These are phyloP conservation scores for Echeneis naucrates DNA, from an alignment of 2,797 vertebrate species.

Conservation along the genomic window DNA sequence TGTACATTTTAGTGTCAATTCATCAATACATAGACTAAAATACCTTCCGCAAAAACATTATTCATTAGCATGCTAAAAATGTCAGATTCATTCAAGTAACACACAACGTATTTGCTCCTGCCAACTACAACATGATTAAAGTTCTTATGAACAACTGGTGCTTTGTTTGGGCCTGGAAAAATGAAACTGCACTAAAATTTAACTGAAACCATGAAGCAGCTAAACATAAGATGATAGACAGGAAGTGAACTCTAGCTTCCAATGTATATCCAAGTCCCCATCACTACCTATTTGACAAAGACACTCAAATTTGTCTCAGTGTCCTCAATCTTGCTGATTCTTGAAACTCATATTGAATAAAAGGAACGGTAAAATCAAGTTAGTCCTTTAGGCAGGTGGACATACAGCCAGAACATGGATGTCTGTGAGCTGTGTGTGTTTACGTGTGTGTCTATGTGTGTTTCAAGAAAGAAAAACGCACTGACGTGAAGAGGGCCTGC, in stretches of 20 bases:
- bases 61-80: background rate
- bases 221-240: background rate
- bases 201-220: no score
- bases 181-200: no score
- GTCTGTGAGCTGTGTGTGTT: background rate
- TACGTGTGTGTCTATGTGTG: constrained; percentile 5
- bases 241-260: background rate
- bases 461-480: constrained; percentile 37
- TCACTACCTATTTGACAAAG: no score
- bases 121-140: background rate
- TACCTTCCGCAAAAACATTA: background rate
- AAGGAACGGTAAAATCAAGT: background rate
- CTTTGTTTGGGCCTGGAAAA: background rate
- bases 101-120: background rate
- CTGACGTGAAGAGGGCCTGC: constrained; percentile 44
- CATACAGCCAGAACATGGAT: constrained; percentile 10
- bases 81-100: background rate
- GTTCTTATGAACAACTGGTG: background rate
- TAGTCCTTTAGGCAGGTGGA: background rate
- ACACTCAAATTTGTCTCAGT: background rate
- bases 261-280: no score
- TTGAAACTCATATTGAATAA: background rate
- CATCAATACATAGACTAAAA: background rate
- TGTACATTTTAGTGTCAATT: background rate
- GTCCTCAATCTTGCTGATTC: background rate